Percentiles rank a stretch among this genome's conserved stretches.
Conservation (phyloP, 2,888 invertebrate species). For the Eurytoma adleriae region DNA sequence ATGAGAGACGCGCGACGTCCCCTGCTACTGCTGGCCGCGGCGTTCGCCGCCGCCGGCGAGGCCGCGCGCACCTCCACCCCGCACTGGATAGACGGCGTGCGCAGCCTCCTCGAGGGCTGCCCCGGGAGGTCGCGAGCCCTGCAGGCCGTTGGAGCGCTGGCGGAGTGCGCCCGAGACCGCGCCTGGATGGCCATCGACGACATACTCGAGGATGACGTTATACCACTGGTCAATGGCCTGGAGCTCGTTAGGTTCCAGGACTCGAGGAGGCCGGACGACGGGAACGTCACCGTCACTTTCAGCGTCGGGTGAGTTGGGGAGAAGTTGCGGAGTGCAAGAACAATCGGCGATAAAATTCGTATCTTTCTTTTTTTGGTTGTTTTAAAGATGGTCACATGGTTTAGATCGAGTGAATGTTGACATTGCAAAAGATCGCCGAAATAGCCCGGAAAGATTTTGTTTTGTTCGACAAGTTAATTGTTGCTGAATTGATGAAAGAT, state of each 20-base stretch:
- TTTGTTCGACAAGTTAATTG: no score
- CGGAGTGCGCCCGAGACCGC: conserved; percentile 28
- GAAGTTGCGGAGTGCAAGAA: background rate
- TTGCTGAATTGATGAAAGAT: no score
- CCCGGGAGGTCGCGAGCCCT: background rate
- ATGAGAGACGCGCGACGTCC: conserved; percentile 5
- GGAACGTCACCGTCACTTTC: conserved; percentile 15
- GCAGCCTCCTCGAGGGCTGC: conserved; percentile 24
- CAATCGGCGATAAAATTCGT: background rate
- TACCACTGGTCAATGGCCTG: conserved; percentile 40
- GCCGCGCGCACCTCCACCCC: background rate
- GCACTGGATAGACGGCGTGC: conserved; percentile 16
- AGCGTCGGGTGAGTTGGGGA: conserved; percentile 33
- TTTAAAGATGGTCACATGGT: no score
- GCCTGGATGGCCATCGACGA: conserved; percentile 37
- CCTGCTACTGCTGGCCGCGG: background rate
- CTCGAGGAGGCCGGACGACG: no score
- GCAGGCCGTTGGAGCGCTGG: background rate
- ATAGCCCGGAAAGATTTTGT: no score
- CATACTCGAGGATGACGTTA: conserved; percentile 36
- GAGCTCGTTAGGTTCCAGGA: conserved; percentile 25
- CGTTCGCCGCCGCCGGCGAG: background rate
- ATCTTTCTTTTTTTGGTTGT: background rate
- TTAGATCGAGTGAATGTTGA: no score
- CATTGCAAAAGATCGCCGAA: no score